phyloP scores from a whole-genome alignment of 2,797 vertebrate species.

The Holocentrus rufus region DNA sequence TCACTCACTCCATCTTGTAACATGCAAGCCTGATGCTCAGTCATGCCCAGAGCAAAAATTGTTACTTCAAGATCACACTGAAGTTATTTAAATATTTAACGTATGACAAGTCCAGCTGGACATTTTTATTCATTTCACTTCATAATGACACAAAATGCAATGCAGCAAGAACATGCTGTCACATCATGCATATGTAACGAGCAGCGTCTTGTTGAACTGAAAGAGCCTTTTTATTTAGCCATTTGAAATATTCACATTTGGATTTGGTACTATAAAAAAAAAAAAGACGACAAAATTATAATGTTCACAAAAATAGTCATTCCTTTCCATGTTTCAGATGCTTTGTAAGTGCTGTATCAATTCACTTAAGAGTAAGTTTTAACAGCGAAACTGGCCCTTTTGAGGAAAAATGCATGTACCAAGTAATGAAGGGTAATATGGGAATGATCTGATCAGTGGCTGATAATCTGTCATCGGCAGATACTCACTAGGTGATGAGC shows the following conservation, averaged over 20 bases:
- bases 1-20: not conserved
- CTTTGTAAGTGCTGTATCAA: conserved; percentile 53
- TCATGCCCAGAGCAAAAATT: not conserved
- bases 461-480: conserved; percentile 10
- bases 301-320: conserved; percentile 73
- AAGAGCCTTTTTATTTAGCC: conserved; percentile 60
- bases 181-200: conserved; percentile 33
- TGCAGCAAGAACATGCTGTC: conserved; percentile 26
- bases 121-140: conserved; percentile 37
- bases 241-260: conserved; percentile 60
- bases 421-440: conserved; percentile 19
- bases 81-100: conserved; percentile 1
- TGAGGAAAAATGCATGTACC: conserved; percentile 18
- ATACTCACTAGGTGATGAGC: not conserved
- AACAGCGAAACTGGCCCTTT: conserved; percentile 26
- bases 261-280: conserved; percentile 44
- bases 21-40: not conserved
- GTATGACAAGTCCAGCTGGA: conserved; percentile 9
- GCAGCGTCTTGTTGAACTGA: conserved; percentile 34
- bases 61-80: conserved; percentile 2
- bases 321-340: conserved; percentile 20
- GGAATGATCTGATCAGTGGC: conserved; percentile 15
- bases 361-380: conserved; percentile 9
- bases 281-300: conserved; percentile 39
- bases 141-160: conserved; percentile 51